Evolutionary conservation across 53 echinoderm and acorn worm species (phyloP), one percentile per base, ranked within the genome.

Genomic region (Echinometra lucunter): DNA sequence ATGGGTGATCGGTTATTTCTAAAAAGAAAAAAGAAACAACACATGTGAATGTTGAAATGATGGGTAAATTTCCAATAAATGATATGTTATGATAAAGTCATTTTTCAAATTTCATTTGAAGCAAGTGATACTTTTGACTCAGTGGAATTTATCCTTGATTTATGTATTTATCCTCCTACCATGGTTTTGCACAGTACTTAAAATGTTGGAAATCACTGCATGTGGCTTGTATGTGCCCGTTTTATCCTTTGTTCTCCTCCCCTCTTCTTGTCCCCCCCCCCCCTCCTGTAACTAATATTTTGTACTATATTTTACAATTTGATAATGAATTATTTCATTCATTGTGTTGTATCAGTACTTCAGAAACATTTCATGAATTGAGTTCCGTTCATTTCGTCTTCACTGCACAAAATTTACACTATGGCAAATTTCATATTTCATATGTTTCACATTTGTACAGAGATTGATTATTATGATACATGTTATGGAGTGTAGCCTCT

Each of bases 311-410:
- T 78, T 38, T 78, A 5, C 3, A 78, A 42, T 40, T 40, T 78
- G 42, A 78, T 78, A 72, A 34, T 72, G 10, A 34, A 72, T 78
- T 42, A 78, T 78, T 78, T 78, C 78, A 40, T 78, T 78, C 78
- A 42, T 78, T 11, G 9, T 78, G 78, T 78, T 42, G 42, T 78
- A 78, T 35, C 78, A 78, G 78, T 78, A 78, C 78, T 78, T 78
- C 63, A 63, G 63, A 63, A 63, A 63, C 63, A 63, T 63, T 63
- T 63, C 19, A 37, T 78, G 17, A 38, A 40, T 75, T 7, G 40
- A 40, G 18, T 40, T 78, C 42, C 19, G 19, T 18, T 78, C 42
- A 42, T 78, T 78, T 78, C 23, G 35, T 42, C 21, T 78, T 78
- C 13, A 78, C 78, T 78, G 78, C 78, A 78, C 78, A 78, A 78